These are phyloP conservation scores for Ailurus styani DNA, from an alignment of 2,113 vertebrate genomes.

Conservation along the genomic window DNA sequence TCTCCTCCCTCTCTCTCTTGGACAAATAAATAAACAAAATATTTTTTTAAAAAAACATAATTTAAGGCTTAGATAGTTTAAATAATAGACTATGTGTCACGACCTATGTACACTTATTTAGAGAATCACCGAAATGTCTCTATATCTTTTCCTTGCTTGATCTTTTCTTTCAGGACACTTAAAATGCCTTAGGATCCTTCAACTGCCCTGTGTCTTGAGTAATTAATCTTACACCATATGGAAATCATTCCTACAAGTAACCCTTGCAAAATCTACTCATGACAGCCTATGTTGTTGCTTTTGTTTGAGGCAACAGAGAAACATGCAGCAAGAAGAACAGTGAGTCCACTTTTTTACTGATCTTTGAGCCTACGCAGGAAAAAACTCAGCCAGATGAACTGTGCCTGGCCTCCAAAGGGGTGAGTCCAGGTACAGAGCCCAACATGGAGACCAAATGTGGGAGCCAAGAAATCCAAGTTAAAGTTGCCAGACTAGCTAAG, in stretches of 20 bases:
- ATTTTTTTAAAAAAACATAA: background rate
- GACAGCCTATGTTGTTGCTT: background rate
- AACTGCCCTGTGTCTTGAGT: background rate
- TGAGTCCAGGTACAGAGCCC: conserved; percentile 59
- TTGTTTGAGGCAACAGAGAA: conserved; percentile 51
- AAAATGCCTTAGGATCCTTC: background rate
- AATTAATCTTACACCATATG: conserved; percentile 30
- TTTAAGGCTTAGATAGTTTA: background rate
- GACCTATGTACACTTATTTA: background rate
- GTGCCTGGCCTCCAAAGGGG: conserved; percentile 49
- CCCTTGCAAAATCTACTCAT: conserved; percentile 26
- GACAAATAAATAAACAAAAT: background rate
- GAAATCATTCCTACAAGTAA: conserved; percentile 35
- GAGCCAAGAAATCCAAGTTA: conserved; percentile 1
- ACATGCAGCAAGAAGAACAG: background rate
- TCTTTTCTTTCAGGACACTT: conserved; percentile 28
- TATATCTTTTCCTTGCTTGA: background rate
- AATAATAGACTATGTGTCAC: background rate
- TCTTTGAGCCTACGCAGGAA: conserved; percentile 73
- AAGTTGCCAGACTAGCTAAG: conserved; percentile 5
- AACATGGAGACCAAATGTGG: background rate
- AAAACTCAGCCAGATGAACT: conserved; percentile 45
- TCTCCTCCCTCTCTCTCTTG: no score
- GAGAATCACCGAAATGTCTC: background rate
- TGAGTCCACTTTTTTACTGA: conserved; percentile 63